phyloP scores from a whole-genome alignment of 2,113 vertebrate species.

The Scortum barcoo region DNA sequence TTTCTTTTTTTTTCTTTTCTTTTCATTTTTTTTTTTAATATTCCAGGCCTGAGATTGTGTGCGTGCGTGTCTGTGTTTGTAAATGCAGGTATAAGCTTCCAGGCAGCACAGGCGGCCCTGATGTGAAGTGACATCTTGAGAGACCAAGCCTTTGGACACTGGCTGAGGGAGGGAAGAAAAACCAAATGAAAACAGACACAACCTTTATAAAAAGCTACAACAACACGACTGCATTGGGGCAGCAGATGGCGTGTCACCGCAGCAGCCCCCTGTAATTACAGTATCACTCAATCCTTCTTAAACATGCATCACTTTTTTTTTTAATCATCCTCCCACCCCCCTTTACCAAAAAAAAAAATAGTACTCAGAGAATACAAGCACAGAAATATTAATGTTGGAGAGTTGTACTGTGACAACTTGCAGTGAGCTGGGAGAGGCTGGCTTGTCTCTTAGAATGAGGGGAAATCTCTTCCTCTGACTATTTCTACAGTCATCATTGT shows the following conservation, averaged over 20 bases:
- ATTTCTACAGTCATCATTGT: constrained; percentile 50
- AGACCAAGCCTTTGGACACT: constrained; percentile 65
- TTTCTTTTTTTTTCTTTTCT: neutral
- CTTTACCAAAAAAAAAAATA: constrained; percentile 2
- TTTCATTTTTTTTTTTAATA: neutral
- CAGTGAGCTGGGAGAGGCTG: constrained; percentile 41
- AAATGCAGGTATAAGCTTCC: constrained; percentile 65
- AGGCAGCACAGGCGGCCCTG: constrained; percentile 48
- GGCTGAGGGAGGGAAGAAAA: constrained; percentile 44
- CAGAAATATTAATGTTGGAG: neutral
- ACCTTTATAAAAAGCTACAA: constrained; percentile 48
- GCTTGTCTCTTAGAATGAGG: constrained; percentile 50
- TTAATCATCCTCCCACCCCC: no score
- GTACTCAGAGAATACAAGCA: neutral
- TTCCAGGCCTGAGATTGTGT: constrained; percentile 5
- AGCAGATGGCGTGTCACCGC: constrained; percentile 57
- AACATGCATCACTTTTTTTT: constrained; percentile 34
- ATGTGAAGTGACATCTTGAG: constrained; percentile 70
- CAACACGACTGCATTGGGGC: constrained; percentile 33
- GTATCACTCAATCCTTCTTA: constrained; percentile 52
- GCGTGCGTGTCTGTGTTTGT: constrained; percentile 38
- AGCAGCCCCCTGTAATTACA: constrained; percentile 13
- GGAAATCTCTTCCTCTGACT: constrained; percentile 38
- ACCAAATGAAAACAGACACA: constrained; percentile 58
- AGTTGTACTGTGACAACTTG: constrained; percentile 17